Evolutionary conservation across 2,888 invertebrate genomes (phyloP).

Genomic region (Sesia bembeciformis): DNA sequence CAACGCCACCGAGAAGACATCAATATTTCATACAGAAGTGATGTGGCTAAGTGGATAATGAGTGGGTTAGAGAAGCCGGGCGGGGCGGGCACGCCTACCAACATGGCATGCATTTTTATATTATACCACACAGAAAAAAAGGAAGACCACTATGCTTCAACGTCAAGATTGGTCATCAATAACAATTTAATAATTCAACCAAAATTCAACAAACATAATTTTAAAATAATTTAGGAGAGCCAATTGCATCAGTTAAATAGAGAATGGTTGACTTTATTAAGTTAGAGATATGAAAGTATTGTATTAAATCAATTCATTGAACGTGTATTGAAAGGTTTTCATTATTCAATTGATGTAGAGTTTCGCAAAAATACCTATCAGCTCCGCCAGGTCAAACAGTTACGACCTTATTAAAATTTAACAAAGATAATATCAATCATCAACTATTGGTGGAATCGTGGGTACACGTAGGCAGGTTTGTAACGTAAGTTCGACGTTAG

Average conservation of each 20-base stretch:
- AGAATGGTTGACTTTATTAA: no score
- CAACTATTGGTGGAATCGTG: slow-evolving; percentile 12
- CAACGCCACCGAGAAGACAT: no score
- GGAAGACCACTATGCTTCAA: slow-evolving; percentile 6
- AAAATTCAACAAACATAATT: background rate
- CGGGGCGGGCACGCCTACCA: slow-evolving; percentile 52
- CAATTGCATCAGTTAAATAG: background rate
- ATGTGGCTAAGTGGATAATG: slow-evolving; percentile 68
- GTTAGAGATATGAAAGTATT: no score
- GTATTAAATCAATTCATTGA: background rate
- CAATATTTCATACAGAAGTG: slow-evolving; percentile 60
- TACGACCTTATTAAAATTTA: slow-evolving; percentile 35
- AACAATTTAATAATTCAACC: background rate
- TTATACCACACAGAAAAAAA: slow-evolving; percentile 7
- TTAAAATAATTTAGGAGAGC: background rate
- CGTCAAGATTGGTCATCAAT: background rate
- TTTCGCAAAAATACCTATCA: slow-evolving; percentile 15
- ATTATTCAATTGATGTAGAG: background rate
- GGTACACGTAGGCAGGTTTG: slow-evolving; percentile 6
- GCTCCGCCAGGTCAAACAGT: slow-evolving; percentile 24
- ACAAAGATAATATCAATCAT: slow-evolving; percentile 30
- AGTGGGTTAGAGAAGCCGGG: slow-evolving; percentile 43
- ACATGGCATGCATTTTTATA: slow-evolving; percentile 38
- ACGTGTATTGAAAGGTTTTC: background rate
- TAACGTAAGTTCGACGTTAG: slow-evolving; percentile 13